phyloP scores from a whole-genome alignment of 2,797 vertebrate species.

The Gallinago nigripennis region DNA sequence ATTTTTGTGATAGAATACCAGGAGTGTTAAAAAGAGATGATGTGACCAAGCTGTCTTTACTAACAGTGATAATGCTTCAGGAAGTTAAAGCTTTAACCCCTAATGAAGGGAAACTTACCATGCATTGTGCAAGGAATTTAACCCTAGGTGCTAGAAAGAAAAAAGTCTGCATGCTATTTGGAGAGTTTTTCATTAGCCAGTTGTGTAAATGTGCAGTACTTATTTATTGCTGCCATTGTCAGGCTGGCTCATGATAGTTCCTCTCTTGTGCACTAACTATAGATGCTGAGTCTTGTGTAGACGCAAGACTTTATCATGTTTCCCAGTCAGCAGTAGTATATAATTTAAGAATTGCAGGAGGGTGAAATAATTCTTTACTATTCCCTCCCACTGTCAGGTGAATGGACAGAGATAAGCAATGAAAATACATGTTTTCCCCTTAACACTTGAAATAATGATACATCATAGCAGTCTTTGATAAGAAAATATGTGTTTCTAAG shows the following conservation, averaged over 20 bases:
- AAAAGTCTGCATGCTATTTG: background rate
- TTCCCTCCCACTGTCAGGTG: fast-evolving
- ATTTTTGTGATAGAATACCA: background rate
- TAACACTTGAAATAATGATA: background rate
- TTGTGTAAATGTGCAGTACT: background rate
- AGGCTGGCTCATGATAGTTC: background rate
- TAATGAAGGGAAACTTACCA: background rate
- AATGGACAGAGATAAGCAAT: background rate
- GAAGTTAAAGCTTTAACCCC: background rate
- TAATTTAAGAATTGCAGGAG: background rate
- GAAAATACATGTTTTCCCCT: background rate
- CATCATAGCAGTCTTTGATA: background rate
- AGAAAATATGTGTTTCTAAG: background rate
- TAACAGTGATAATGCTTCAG: background rate
- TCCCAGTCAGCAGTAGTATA: background rate
- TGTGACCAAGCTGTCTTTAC: background rate
- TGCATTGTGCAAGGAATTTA: background rate
- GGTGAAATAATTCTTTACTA: background rate
- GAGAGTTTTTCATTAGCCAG: background rate
- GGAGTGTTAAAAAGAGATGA: background rate
- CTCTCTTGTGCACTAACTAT: background rate
- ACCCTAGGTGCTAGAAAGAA: background rate
- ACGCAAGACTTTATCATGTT: background rate
- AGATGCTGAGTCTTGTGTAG: background rate
- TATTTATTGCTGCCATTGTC: background rate